Conservation (phyloP, 2,888 invertebrate species). For the Coelogynopora nodosa region DNA sequence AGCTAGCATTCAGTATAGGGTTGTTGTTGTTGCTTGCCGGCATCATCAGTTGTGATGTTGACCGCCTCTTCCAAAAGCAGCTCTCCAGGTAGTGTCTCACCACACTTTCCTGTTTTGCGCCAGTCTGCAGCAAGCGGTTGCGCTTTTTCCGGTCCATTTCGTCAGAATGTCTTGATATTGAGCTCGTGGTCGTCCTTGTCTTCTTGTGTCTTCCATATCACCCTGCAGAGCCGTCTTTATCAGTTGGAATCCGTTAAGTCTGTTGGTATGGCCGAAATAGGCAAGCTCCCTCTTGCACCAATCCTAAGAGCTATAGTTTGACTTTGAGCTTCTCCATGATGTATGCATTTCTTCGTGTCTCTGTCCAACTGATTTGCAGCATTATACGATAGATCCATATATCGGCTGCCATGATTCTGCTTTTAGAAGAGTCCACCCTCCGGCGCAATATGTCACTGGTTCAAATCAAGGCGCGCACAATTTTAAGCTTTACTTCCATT, state of each 20-base stretch:
- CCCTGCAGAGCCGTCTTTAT: not conserved
- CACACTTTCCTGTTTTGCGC: not conserved
- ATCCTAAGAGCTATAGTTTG: not conserved
- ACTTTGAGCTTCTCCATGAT: not conserved
- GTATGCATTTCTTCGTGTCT: not conserved
- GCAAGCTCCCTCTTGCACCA: not conserved
- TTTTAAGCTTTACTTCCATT: conserved; percentile 1
- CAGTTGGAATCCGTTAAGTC: not conserved
- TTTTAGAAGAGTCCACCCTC: conserved; percentile 23
- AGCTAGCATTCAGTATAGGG: too few species aligned
- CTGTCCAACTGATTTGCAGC: conserved; percentile 22
- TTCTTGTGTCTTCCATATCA: not conserved
- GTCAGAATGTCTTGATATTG: not conserved
- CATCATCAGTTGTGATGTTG: not conserved
- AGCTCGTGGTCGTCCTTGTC: not conserved
- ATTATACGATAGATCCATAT: conserved; percentile 20
- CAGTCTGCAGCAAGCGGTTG: not conserved
- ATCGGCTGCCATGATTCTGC: not conserved
- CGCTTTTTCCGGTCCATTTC: not conserved
- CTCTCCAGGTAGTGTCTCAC: not conserved
- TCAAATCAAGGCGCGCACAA: conserved; percentile 5
- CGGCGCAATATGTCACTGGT: not conserved
- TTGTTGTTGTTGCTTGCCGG: not conserved
- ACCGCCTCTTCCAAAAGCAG: not conserved
- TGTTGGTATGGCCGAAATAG: not conserved